A percentile compares a stretch with the other conserved stretches of the same genome.
Evolutionary conservation across 35 echinoderm and acorn worm species (phyloP).

Genomic region (Patiria miniata): DNA sequence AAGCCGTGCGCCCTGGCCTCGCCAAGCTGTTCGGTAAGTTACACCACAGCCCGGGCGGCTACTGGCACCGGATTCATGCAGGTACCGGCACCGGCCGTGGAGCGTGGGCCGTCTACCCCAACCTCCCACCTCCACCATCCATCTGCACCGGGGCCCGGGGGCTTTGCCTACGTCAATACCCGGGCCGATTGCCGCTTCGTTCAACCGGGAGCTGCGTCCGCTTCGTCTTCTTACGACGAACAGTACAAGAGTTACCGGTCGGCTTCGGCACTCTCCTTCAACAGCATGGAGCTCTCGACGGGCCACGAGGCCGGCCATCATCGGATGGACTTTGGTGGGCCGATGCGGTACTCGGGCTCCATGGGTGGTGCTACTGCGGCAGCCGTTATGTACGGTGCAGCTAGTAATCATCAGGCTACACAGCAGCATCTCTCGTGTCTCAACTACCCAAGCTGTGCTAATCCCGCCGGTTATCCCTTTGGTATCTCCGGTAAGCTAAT

Average conservation of each 20-base stretch:
- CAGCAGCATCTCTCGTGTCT: constrained; percentile 7
- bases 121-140: constrained; percentile 9
- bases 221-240: background rate
- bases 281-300: constrained; percentile 5
- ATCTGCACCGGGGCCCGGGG: background rate
- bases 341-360: background rate
- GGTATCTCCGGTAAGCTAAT: constrained; percentile 17
- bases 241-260: constrained; percentile 21
- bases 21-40: background rate
- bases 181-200: constrained; percentile 15
- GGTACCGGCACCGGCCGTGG: background rate
- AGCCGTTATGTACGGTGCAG: constrained; percentile 6
- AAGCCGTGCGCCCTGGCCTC: background rate
- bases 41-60: background rate
- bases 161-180: background rate
- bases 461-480: background rate
- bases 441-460: constrained; percentile 29
- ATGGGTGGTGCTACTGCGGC: constrained; percentile 5
- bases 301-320: background rate
- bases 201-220: background rate
- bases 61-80: background rate
- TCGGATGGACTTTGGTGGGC: constrained; percentile 9
- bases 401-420: constrained; percentile 1
- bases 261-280: background rate
- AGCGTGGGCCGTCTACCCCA: background rate